A percentile compares a stretch with the other conserved stretches of the same genome.
phyloP scores from a whole-genome alignment of 2,888 invertebrate species.

The Amblyteles armatorius region DNA sequence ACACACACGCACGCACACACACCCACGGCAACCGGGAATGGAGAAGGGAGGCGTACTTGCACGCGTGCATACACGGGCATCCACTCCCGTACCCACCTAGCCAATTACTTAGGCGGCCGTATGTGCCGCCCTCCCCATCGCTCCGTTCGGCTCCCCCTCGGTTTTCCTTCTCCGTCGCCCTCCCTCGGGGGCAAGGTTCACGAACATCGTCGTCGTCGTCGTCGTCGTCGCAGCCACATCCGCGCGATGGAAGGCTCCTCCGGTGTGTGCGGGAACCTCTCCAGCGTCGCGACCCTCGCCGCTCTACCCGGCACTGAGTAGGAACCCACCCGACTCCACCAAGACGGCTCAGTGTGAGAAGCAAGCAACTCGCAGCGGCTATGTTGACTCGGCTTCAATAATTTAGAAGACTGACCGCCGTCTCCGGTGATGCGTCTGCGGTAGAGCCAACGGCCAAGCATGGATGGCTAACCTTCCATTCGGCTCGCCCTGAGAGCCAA shows the following conservation, averaged over 20 bases:
- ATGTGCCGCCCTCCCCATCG: slow-evolving; percentile 30
- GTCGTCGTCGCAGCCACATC: slow-evolving; percentile 1
- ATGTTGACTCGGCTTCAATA: slow-evolving; percentile 71
- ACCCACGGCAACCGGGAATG: slow-evolving; percentile 28
- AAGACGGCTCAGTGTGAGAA: slow-evolving; percentile 32
- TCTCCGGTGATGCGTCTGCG: slow-evolving; percentile 68
- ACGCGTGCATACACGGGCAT: slow-evolving; percentile 36
- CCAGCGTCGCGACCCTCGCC: slow-evolving; percentile 34
- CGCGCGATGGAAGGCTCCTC: slow-evolving; percentile 40
- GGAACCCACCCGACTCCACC: slow-evolving; percentile 1
- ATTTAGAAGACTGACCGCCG: slow-evolving; percentile 71
- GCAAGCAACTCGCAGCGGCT: slow-evolving; percentile 62
- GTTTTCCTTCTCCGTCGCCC: slow-evolving; percentile 40
- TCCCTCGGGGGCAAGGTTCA: slow-evolving; percentile 38
- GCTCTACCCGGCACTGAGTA: background rate
- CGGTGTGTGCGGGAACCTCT: slow-evolving; percentile 56
- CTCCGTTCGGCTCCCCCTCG: background rate
- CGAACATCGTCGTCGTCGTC: slow-evolving; percentile 45
- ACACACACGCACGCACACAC: slow-evolving; percentile 6
- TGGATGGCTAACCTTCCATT: slow-evolving; percentile 40
- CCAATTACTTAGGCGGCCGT: slow-evolving; percentile 73
- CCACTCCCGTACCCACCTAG: slow-evolving; percentile 45
- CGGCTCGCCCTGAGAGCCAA: slow-evolving; percentile 12
- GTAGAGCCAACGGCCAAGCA: slow-evolving; percentile 30
- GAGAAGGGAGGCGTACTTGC: slow-evolving; percentile 46